These are phyloP conservation scores for Chaetodon trifascialis DNA, from an alignment of 2,113 vertebrate species.

Conservation along the genomic window DNA sequence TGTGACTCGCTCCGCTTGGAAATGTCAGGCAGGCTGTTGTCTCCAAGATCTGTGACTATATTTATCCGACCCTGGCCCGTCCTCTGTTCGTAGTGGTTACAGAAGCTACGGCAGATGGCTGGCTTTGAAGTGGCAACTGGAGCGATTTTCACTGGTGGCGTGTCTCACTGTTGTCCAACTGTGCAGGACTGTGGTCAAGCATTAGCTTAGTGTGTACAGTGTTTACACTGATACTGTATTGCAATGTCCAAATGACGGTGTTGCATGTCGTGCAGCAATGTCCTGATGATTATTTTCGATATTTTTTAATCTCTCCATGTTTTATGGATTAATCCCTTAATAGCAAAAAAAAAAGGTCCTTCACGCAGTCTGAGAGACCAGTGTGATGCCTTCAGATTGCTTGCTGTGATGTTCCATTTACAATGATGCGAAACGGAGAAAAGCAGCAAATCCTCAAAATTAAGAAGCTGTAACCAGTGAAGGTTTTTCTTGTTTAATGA, in stretches of 20 bases:
- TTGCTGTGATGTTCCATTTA: no score
- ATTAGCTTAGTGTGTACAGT: constrained; percentile 19
- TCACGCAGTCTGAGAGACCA: background rate
- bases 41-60: constrained; percentile 68
- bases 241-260: background rate
- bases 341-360: background rate
- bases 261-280: background rate
- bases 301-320: background rate
- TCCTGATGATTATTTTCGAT: background rate
- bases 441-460: background rate
- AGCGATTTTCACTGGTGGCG: constrained; percentile 60
- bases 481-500: background rate
- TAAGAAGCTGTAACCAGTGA: background rate
- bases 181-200: constrained; percentile 24
- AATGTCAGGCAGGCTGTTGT: constrained; percentile 66
- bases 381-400: background rate
- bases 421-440: no score
- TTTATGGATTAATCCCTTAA: background rate
- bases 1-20: constrained; percentile 35
- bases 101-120: constrained; percentile 73
- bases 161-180: constrained; percentile 31
- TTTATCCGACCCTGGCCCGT: constrained; percentile 62
- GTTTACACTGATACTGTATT: constrained; percentile 8
- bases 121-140: constrained; percentile 58
- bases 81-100: constrained; percentile 56